phyloP scores from a whole-genome alignment of 2,113 vertebrate species.

The Cyanoliseus patagonus region DNA sequence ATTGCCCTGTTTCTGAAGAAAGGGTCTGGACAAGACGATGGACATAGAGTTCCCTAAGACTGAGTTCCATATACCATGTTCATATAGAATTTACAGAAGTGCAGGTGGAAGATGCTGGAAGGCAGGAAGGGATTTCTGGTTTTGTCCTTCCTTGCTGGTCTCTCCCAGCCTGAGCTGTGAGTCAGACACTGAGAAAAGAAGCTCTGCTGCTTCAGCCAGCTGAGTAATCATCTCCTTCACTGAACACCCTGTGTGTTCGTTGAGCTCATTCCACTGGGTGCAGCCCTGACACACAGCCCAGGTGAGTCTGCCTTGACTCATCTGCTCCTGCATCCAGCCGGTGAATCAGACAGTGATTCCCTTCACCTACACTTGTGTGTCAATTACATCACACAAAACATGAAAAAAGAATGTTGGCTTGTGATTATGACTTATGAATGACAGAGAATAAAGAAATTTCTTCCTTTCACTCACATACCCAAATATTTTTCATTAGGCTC shows the following conservation, averaged over 20 bases:
- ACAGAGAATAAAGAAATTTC: neutral
- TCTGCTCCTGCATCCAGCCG: neutral
- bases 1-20: neutral
- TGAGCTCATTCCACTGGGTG: neutral
- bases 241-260: rapidly evolving
- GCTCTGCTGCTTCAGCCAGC: neutral
- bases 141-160: neutral
- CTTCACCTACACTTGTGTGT: neutral
- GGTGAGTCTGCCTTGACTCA: neutral
- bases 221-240: neutral
- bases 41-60: neutral
- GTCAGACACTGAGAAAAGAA: neutral
- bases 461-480: neutral
- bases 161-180: neutral
- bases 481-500: neutral
- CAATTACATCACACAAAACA: neutral
- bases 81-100: neutral
- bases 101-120: neutral
- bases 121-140: neutral
- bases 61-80: neutral
- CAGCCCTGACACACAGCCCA: neutral
- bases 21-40: neutral
- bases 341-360: neutral
- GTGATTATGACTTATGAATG: neutral
- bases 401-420: neutral